A percentile compares a stretch with the other conserved stretches of the same genome.
Evolutionary conservation across 2,888 invertebrate species (phyloP).

Genomic region (Catocala nupta): DNA sequence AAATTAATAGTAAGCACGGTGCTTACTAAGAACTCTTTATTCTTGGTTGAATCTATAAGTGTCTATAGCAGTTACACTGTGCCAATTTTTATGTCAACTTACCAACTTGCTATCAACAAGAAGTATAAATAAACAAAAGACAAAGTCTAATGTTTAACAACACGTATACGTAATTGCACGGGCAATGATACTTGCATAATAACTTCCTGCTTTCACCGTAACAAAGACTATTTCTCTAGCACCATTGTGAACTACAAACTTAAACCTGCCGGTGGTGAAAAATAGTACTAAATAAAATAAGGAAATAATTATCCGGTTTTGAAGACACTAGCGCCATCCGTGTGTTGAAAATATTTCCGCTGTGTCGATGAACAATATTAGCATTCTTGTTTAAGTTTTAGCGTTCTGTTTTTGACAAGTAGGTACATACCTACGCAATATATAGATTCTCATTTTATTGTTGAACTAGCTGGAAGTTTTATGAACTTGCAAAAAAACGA

Average conservation of each 20-base stretch:
- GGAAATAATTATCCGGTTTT: neutral
- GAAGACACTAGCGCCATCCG: slow-evolving; percentile 43
- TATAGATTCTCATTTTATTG: no score
- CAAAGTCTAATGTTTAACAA: slow-evolving; percentile 40
- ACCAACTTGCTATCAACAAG: slow-evolving; percentile 19
- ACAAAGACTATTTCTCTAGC: slow-evolving; percentile 63
- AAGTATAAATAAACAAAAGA: slow-evolving; percentile 21
- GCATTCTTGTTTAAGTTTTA: slow-evolving; percentile 28
- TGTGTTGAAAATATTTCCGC: slow-evolving; percentile 14
- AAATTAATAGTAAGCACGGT: no score
- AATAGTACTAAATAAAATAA: slow-evolving; percentile 39
- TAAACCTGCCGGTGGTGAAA: slow-evolving; percentile 46
- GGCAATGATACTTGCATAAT: slow-evolving; percentile 72
- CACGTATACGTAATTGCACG: slow-evolving; percentile 57
- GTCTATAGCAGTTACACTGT: no score
- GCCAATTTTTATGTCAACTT: neutral
- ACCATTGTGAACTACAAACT: slow-evolving; percentile 46
- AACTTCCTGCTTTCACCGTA: slow-evolving; percentile 81
- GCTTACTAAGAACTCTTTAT: no score
- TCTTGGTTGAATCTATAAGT: no score
- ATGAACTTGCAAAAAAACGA: no score
- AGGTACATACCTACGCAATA: no score
- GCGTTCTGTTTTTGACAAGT: neutral
- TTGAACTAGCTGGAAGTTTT: no score
- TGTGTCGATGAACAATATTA: slow-evolving; percentile 43